Percentiles rank a stretch among this genome's conserved stretches.
Conservation (phyloP, 2,113 vertebrate genomes). For the Glaucomys volans region DNA sequence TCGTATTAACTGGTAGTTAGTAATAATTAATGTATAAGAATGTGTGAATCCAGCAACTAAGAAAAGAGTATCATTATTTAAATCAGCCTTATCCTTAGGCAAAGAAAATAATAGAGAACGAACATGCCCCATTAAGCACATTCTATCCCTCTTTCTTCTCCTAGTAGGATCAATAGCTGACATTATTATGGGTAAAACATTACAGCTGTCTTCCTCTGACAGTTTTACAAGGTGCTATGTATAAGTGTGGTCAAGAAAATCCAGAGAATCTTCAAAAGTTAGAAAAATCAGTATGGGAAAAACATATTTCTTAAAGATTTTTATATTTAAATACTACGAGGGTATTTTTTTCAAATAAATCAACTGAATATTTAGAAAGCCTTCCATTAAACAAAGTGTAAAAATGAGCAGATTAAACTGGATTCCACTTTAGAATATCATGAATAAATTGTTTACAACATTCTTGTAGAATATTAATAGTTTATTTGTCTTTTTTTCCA, state of each 20-base stretch:
- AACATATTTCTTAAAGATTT: background rate
- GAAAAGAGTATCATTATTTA: conserved; percentile 74
- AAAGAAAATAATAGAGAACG: conserved; percentile 77
- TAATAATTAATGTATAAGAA: conserved; percentile 75
- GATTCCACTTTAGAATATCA: conserved; percentile 32
- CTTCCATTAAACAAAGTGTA: background rate
- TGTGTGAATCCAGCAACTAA: conserved; percentile 63
- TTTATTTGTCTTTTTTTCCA: conserved; percentile 55
- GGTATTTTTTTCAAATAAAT: background rate
- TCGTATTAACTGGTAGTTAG: conserved; percentile 46
- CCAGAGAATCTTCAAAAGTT: conserved; percentile 41
- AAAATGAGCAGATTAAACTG: background rate
- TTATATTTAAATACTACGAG: conserved; percentile 11
- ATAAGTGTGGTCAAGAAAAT: conserved; percentile 42
- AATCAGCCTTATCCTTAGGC: conserved; percentile 66
- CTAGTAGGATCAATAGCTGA: conserved; percentile 76
- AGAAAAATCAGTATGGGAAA: background rate
- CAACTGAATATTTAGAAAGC: background rate
- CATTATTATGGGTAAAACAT: conserved; percentile 71
- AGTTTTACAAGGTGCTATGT: conserved; percentile 54
- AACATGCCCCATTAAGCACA: conserved; percentile 71
- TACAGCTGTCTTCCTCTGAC: conserved; percentile 77
- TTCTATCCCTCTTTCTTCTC: conserved; percentile 37
- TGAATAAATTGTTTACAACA: background rate
- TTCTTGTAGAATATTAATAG: background rate